Percentiles rank a stretch among this genome's conserved stretches.
These are phyloP conservation scores for Columba guinea DNA, from an alignment of 2,797 vertebrate species.

Conservation along the genomic window DNA sequence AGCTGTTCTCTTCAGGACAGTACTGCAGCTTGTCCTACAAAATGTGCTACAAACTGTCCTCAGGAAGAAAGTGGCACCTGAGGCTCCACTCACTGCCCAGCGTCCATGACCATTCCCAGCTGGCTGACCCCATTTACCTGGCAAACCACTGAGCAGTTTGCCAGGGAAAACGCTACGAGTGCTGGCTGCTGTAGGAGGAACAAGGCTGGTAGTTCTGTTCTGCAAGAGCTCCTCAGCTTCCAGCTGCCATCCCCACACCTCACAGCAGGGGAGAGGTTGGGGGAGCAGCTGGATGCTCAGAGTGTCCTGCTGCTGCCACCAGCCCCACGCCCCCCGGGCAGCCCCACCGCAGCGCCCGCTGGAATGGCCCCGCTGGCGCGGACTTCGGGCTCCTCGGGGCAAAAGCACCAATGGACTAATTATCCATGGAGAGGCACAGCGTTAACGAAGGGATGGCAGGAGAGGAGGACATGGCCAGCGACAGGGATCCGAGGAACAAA, in stretches of 20 bases:
- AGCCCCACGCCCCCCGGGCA: not conserved
- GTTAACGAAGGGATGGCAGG: not conserved
- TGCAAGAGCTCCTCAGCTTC: not conserved
- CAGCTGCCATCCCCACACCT: slow-evolving; percentile 2
- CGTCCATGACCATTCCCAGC: not conserved
- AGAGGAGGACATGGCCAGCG: not conserved
- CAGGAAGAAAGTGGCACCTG: not conserved
- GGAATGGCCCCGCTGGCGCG: not conserved
- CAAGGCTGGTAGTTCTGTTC: not conserved
- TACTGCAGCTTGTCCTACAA: not conserved
- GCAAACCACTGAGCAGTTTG: not conserved
- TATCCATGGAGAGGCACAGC: not conserved
- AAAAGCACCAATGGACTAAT: slow-evolving; percentile 13
- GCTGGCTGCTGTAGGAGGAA: not conserved
- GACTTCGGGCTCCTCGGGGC: not conserved
- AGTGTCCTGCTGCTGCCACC: rapidly evolving
- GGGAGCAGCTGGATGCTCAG: not conserved
- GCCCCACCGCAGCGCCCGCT: not conserved
- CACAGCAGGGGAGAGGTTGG: rapidly evolving
- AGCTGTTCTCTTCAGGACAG: not conserved
- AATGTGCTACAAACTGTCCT: not conserved
- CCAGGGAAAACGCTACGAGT: not conserved
- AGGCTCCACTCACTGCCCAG: not conserved
- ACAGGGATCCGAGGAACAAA: not conserved
- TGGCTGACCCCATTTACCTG: not conserved